Percentiles rank a stretch among this genome's conserved stretches.
Evolutionary conservation across 2,888 invertebrate species (phyloP).

Genomic region (Brassicogethes aeneus): DNA sequence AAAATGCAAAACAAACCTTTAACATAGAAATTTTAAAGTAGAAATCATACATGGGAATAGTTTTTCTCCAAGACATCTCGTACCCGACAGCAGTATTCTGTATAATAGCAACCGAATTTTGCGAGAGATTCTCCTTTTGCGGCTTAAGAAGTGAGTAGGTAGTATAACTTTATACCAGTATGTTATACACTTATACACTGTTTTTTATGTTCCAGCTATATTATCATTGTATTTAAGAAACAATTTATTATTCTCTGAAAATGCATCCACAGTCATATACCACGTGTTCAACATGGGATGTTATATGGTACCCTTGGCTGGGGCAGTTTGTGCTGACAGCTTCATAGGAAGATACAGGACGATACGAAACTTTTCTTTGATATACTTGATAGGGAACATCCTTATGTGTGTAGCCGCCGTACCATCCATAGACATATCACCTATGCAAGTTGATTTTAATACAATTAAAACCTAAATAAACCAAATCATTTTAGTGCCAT

Average conservation of each 20-base stretch:
- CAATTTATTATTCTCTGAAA: constrained; percentile 55
- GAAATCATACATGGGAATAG: too few relatives aligned
- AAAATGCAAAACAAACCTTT: too few relatives aligned
- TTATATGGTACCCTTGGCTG: constrained; percentile 65
- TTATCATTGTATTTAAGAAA: constrained; percentile 67
- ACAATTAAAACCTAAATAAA: background rate
- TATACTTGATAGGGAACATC: constrained; percentile 63
- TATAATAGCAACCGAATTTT: constrained; percentile 77
- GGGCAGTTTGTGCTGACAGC: constrained; percentile 72
- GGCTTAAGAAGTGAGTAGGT: constrained; percentile 57
- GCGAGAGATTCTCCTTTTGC: constrained; percentile 79
- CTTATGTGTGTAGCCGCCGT: constrained; percentile 56
- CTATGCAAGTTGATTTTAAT: constrained; percentile 45
- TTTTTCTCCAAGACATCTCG: too few relatives aligned
- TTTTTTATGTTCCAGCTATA: too few relatives aligned
- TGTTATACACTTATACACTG: too few relatives aligned
- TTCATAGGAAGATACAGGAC: constrained; percentile 71
- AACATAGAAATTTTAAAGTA: too few relatives aligned
- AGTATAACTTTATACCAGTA: background rate
- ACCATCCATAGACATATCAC: constrained; percentile 47
- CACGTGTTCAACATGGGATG: constrained; percentile 71
- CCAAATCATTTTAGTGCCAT: constrained; percentile 39
- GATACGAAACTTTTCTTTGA: constrained; percentile 64
- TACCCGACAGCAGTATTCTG: constrained; percentile 62
- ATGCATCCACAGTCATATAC: constrained; percentile 63